A percentile compares a stretch with the other conserved stretches of the same genome.
Evolutionary conservation across 2,797 vertebrate species (phyloP).

Genomic region (Oceanodroma leucorhoa): DNA sequence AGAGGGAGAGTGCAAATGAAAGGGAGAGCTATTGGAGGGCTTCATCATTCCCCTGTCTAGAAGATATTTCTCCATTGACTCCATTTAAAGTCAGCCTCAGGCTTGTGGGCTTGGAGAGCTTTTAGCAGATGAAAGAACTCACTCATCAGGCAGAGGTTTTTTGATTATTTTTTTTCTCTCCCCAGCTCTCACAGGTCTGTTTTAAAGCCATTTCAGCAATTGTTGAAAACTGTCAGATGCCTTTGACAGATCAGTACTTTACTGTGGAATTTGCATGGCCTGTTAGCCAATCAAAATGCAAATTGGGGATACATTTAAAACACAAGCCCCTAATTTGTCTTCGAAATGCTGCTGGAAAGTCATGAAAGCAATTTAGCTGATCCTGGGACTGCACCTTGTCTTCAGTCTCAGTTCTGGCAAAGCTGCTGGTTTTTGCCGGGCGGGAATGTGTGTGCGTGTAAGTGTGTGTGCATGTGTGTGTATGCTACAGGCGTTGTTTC

Average conservation of each 20-base stretch:
- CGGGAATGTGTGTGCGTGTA: background rate
- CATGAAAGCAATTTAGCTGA: slow-evolving; percentile 69
- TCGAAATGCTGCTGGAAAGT: slow-evolving; percentile 68
- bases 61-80: slow-evolving; percentile 66
- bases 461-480: background rate
- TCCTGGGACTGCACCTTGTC: slow-evolving; percentile 46
- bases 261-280: slow-evolving; percentile 62
- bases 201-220: slow-evolving; percentile 74
- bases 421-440: background rate
- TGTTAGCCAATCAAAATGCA: slow-evolving; percentile 76
- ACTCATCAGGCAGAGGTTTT: slow-evolving; percentile 54
- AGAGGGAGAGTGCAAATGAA: background rate
- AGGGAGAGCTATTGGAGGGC: background rate
- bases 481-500: slow-evolving; percentile 9
- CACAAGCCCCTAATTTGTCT: slow-evolving; percentile 70
- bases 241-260: slow-evolving; percentile 74
- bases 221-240: slow-evolving; percentile 72
- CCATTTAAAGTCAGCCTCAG: slow-evolving; percentile 64
- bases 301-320: slow-evolving; percentile 74
- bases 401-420: slow-evolving; percentile 3
- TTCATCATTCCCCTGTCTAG: slow-evolving; percentile 49
- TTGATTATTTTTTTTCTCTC: background rate
- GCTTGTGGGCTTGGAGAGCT: slow-evolving; percentile 32
- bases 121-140: slow-evolving; percentile 68
- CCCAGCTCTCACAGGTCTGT: slow-evolving; percentile 43